Base-by-base conservation (phyloP, 2,888 invertebrate species). In the Aphelenchoides bicaudatus region DNA sequence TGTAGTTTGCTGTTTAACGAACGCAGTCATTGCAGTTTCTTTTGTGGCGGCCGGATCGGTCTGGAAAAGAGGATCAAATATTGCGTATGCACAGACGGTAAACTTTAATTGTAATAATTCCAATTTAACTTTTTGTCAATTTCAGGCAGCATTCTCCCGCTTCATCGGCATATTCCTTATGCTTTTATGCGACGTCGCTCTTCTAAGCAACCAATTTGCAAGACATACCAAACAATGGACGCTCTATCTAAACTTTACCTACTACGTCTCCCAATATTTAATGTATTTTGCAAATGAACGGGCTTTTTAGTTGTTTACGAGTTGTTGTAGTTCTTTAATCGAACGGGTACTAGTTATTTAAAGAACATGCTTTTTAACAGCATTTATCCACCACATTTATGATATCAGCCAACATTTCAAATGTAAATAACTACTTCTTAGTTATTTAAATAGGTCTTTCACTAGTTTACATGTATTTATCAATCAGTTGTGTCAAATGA, bases 31-130 rank as follows among this genome's bases (percentile, higher is more conserved):
- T 27, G 27, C 55, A 5, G n/a, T 48, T 19, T 48, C 31, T n/a
- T 56, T 62, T 27, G 46, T 66, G 34, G 60, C 56, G 21, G 66
- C 63, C 2, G 63, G 64, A 6, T 65, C 65, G 8, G 62, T 65
- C 3, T 65, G 65, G 65, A 65, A 63, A 49, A 67, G 67, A 28
- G 65, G 65, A 27, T 63, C 58, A 6, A 55, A 46, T 25, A 67
- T 57, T 48, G 46, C 50, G 39, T 62, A 67, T 34, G 64, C 63
- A 21, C 60, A 64, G 47, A 56, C 34, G 38, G 61, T 62, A 43
- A 51, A 61, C 21, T 25, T 6, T 13, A 19, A 5, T 52, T 10
- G 6, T 55, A 52, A 19, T 54, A 10, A 54, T 59, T 58, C 8
- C 8, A 5, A 57, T 8, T 5, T 4, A 5, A 52, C 5, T 21